Evolutionary conservation across 1,140 invertebrate genomes (phyloP), one percentile per base, ranked within the genome.

Genomic region (Zaprionus davidi): DNA sequence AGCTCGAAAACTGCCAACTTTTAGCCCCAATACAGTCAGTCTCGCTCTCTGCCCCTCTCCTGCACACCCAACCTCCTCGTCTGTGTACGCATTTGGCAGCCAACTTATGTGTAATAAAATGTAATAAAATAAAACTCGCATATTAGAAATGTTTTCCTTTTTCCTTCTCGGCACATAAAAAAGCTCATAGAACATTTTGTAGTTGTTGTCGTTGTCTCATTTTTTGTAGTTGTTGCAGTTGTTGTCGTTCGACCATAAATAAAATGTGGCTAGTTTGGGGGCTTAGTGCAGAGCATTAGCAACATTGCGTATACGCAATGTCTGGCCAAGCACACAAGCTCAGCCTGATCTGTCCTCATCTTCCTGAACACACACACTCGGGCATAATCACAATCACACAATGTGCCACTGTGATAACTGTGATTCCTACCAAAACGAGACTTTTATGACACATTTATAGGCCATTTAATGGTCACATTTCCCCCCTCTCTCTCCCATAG

Each of bases 81-180:
- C 46, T 70, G 71, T 70, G 56, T 63, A 70, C 74, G 73, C 84
- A 78, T 88, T 86, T 82, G 70, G 70, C 87, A 83, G 77, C 76
- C 78, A 88, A 84, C 81, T 88, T 88, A 76, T 90, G 72, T 84
- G 85, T 75, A 84, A 90, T 88, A 88, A 88, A 88, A 88, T 88
- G 84, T 88, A 88, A 88, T 88, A 90, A 88, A 88, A 88, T 88
- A 84, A 87, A 87, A 85, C 78, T 90, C 81, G 66, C 84, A 79
- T 85, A 88, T 88, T 87, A 87, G 80, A 87, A 81, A 81, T 81
- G 81, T 76, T 87, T 65, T 82, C 53, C 68, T 70, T 78, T 82
- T 76, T 71, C 70, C 22, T 46, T 34, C n/a, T 55, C 34, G 38
- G 49, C 71, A 70, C 69, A 83, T 66, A 83, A 79, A 83, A 44